Percentiles rank a stretch among this genome's conserved stretches.
Conservation (phyloP, 2,797 vertebrate species). For the Notoglanidium macrostoma region DNA sequence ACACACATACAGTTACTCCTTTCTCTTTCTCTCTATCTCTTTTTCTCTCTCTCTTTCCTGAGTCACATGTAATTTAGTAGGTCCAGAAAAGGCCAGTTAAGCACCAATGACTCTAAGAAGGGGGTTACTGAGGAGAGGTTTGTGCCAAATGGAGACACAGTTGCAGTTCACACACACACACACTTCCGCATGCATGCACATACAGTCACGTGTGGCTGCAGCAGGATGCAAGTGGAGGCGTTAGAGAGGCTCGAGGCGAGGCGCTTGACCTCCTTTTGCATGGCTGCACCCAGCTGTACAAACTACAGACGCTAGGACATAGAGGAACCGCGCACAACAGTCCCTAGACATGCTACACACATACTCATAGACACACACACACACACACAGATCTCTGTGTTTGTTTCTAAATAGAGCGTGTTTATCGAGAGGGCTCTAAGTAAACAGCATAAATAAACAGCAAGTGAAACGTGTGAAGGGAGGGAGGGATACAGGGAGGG, state of each 20-base stretch:
- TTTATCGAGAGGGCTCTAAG: constrained; percentile 52
- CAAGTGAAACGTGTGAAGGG: constrained; percentile 44
- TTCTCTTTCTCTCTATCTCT: background rate
- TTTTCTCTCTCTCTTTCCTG: background rate
- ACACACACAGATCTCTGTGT: constrained; percentile 44
- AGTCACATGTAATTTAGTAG: constrained; percentile 14
- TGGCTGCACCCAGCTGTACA: constrained; percentile 63
- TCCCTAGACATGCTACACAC: constrained; percentile 50
- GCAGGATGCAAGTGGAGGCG: constrained; percentile 35
- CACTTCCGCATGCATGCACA: constrained; percentile 17
- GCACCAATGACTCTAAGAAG: constrained; percentile 2
- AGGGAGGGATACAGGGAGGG: background rate
- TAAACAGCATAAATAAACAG: constrained; percentile 57
- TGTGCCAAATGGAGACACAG: constrained; percentile 20
- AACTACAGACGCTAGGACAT: constrained; percentile 52
- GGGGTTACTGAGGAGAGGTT: background rate
- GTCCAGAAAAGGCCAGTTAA: constrained; percentile 27
- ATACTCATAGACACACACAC: constrained; percentile 48
- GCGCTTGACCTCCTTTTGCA: constrained; percentile 61
- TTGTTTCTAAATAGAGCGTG: constrained; percentile 64
- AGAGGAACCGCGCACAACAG: constrained; percentile 47
- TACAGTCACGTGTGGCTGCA: constrained; percentile 32
- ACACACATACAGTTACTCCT: background rate
- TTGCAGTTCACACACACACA: constrained; percentile 22
- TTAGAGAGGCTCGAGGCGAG: constrained; percentile 37